phyloP scores from a whole-genome alignment of 1,140 invertebrate species.

The Adoxophyes honmai region DNA sequence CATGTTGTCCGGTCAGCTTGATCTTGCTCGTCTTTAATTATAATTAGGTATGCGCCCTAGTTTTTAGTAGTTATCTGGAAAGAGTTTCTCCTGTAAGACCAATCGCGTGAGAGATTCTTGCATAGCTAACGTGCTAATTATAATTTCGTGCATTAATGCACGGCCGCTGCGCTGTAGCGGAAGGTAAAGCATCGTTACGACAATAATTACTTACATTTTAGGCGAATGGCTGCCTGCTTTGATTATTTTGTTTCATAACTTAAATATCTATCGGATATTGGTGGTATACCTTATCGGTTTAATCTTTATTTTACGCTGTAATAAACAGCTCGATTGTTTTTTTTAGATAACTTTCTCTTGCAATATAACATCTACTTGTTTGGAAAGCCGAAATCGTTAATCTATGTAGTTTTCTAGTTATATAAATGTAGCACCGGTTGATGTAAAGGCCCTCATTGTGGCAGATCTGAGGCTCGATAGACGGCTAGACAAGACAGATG shows the following conservation, averaged over 20 bases:
- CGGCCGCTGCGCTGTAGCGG: neutral
- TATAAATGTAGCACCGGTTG: slow-evolving; percentile 18
- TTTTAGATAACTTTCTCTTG: neutral
- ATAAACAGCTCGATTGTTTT: neutral
- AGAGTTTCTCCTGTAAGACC: neutral
- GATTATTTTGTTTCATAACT: slow-evolving; percentile 5
- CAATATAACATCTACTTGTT: neutral
- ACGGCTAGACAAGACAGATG: slow-evolving; percentile 44
- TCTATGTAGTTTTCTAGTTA: neutral
- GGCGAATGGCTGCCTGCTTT: neutral
- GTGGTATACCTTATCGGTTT: neutral
- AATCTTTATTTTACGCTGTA: neutral
- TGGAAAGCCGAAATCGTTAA: neutral
- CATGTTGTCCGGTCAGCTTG: too few relatives aligned
- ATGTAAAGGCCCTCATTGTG: slow-evolving; percentile 27
- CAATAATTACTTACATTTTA: slow-evolving; percentile 5
- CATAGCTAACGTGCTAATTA: slow-evolving; percentile 2
- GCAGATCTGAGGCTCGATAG: slow-evolving; percentile 9
- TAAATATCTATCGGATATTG: neutral
- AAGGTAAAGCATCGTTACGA: slow-evolving; percentile 1
- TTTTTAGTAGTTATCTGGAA: neutral
- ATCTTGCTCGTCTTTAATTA: too few relatives aligned
- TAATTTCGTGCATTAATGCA: slow-evolving; percentile 9
- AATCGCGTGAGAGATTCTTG: slow-evolving; percentile 14
- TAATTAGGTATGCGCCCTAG: neutral